phyloP scores from a whole-genome alignment of 1,140 invertebrate species.

The Pogonognathellus flavescens region DNA sequence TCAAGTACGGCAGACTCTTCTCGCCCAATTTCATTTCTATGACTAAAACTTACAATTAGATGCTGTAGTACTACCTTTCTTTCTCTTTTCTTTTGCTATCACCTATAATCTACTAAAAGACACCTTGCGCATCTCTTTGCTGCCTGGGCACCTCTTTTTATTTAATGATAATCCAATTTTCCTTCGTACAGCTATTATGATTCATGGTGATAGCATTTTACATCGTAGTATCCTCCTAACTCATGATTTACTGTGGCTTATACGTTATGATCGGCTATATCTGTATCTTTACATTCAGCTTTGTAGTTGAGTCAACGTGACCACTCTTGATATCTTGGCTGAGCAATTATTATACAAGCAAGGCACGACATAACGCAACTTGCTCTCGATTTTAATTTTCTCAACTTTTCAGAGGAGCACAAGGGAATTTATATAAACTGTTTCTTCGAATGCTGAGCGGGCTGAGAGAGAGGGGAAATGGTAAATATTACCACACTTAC shows the following conservation, averaged over 20 bases:
- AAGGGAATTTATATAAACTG: neutral
- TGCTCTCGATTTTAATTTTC: neutral
- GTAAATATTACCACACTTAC: neutral
- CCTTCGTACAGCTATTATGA: neutral
- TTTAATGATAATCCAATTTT: conserved; percentile 22
- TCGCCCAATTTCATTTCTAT: neutral
- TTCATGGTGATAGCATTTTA: conserved; percentile 11
- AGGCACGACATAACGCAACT: conserved; percentile 11
- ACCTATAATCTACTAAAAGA: conserved; percentile 35
- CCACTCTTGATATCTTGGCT: no score
- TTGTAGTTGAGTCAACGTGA: no score
- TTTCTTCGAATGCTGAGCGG: no score
- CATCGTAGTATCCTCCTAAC: neutral
- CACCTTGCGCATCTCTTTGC: neutral
- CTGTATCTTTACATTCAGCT: no score
- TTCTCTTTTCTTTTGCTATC: conserved; percentile 13
- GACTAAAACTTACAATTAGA: conserved; percentile 41
- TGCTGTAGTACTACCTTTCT: conserved; percentile 31
- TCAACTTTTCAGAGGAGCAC: neutral
- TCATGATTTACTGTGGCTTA: neutral
- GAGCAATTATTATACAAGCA: conserved; percentile 11
- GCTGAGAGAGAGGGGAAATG: neutral
- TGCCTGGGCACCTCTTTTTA: conserved; percentile 13
- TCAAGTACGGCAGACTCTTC: neutral
- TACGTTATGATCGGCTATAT: neutral